Evolutionary conservation across 92 coral and sea anemone species (phyloP).

Genomic region (Chrysogorgia sp.): DNA sequence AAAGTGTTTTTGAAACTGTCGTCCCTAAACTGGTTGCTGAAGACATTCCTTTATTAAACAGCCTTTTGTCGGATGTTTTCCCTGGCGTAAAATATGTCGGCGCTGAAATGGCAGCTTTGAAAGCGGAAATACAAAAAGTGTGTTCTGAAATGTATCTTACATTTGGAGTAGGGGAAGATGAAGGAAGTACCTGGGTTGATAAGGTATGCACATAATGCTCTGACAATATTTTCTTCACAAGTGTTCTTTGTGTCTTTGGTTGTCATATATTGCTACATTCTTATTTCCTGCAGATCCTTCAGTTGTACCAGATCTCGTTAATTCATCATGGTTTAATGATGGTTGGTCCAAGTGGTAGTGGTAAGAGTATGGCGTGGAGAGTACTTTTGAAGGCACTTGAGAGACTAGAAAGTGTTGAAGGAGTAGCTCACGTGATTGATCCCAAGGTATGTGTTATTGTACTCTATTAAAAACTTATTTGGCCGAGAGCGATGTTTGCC

Average conservation of each 20-base stretch:
- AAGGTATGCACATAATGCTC: slow-evolving; percentile 60
- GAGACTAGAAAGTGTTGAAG: slow-evolving; percentile 91
- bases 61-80: slow-evolving; percentile 94
- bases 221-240: neutral
- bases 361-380: slow-evolving; percentile 94
- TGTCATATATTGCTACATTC: too few species aligned
- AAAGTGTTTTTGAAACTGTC: slow-evolving; percentile 96
- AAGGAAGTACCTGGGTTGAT: slow-evolving; percentile 93
- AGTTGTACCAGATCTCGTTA: slow-evolving; percentile 92
- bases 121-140: slow-evolving; percentile 86
- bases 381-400: slow-evolving; percentile 92
- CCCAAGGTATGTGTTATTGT: slow-evolving; percentile 71
- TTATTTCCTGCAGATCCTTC: slow-evolving; percentile 69
- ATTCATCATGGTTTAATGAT: slow-evolving; percentile 99
- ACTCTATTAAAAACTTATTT: too few species aligned
- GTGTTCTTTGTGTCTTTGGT: too few species aligned
- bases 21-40: slow-evolving; percentile 98
- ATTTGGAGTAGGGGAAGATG: slow-evolving; percentile 93
- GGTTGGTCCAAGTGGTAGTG: slow-evolving; percentile 99
- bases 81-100: slow-evolving; percentile 94
- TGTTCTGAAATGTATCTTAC: slow-evolving; percentile 84
- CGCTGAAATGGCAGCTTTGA: slow-evolving; percentile 82
- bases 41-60: slow-evolving; percentile 91
- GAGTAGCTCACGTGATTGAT: slow-evolving; percentile 95
- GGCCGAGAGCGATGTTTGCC: too few species aligned